These are phyloP conservation scores for Microplitis manilae DNA, from an alignment of 2,888 invertebrate genomes.

Conservation along the genomic window DNA sequence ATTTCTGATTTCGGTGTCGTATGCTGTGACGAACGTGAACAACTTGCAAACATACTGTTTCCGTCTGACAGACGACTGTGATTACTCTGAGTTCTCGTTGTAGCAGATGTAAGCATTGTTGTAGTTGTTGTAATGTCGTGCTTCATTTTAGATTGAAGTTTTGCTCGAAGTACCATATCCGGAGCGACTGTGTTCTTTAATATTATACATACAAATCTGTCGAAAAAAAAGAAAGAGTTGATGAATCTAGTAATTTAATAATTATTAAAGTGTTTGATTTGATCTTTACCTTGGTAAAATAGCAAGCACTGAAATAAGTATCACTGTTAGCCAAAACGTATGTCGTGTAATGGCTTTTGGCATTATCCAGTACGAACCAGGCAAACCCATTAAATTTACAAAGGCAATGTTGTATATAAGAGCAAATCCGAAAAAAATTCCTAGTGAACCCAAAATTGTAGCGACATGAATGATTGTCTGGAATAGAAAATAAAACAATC, in stretches of 20 bases:
- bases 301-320: constrained; percentile 84
- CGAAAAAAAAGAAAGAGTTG: constrained; percentile 33
- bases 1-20: constrained; percentile 43
- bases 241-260: background rate
- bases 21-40: constrained; percentile 68
- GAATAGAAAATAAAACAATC: constrained; percentile 60
- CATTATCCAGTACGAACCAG: constrained; percentile 91
- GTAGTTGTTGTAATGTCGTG: constrained; percentile 19
- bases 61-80: constrained; percentile 51
- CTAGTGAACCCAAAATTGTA: constrained; percentile 84
- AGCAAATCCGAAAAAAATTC: constrained; percentile 87
- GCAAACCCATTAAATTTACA: constrained; percentile 85
- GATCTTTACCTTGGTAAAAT: constrained; percentile 83
- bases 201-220: constrained; percentile 80
- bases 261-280: too few species aligned
- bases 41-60: constrained; percentile 65
- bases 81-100: constrained; percentile 2
- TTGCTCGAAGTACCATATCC: constrained; percentile 82
- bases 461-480: constrained; percentile 89
- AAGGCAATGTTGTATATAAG: constrained; percentile 88
- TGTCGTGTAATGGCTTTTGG: constrained; percentile 82
- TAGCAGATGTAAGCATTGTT: background rate
- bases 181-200: constrained; percentile 81
- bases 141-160: constrained; percentile 68
- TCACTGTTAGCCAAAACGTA: constrained; percentile 86